Base-by-base conservation (phyloP, 2,113 vertebrate genomes). In the Brevimyrus niger region DNA sequence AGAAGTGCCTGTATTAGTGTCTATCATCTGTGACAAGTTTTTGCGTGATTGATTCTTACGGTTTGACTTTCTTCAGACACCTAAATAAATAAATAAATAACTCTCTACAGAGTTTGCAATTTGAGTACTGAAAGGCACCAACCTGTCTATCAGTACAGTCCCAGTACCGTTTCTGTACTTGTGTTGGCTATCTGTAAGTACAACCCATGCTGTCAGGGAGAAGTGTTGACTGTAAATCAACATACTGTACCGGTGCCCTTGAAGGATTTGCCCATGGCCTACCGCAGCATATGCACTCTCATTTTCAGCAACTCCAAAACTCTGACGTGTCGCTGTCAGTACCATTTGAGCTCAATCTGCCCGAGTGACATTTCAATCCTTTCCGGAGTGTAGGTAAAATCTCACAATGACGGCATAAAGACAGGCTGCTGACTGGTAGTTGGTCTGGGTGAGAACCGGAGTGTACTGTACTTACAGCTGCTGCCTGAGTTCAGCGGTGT, bases 381-480 rank as follows among this genome's bases (percentile, higher is more conserved):
- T 65, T 65, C 23, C 3, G 61, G n/a, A 13, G 61, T 69, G 27
- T 27, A 31, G 61, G 27, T 31, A 31, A 69, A 65, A 69, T 13
- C n/a, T 69, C 27, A 69, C 61, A 13, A 69, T 69, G 27, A 80
- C 31, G 2, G 0, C 35, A 42, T 85, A 27, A n/a, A 27, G 10
- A 47, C 42, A 84, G 19, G 46, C 44, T 47, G 44, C 82, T 84
- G 19, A 83, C 8, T 73, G 27, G 65, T 6, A 38, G 35, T 35
- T 76, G 69, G 69, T 6, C 73, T 80, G 13, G 5, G 13, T 35
- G 31, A 87, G 6, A 84, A 38, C 4, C 11, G 48, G 73, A 82
- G 55, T 42, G 19, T 31, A 10, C 3, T 27, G 4, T 1, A 97
- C 98, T 99, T 94, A 99, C 98, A 99, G 96, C 53, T 96, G 96